These are phyloP conservation scores for Anseranas semipalmata DNA, from an alignment of 2,113 vertebrate species.

Conservation along the genomic window DNA sequence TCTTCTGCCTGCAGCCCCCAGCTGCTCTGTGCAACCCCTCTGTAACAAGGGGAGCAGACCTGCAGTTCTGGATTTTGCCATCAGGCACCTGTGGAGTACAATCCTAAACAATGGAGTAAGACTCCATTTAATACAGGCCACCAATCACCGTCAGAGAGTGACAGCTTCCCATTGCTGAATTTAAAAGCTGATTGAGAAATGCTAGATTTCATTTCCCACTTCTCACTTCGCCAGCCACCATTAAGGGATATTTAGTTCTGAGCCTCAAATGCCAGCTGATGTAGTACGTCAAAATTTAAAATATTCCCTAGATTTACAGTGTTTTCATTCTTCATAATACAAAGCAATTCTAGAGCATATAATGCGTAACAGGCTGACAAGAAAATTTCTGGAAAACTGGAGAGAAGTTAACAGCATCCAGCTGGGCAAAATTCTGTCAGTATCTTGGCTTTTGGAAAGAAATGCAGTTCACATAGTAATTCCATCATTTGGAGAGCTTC, in stretches of 20 bases:
- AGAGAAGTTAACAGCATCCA: constrained; percentile 11
- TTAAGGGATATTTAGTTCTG: neutral
- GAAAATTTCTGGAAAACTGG: constrained; percentile 26
- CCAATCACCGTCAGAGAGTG: neutral
- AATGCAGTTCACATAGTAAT: constrained; percentile 6
- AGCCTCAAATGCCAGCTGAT: neutral
- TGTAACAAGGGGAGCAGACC: neutral
- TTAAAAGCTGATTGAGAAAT: constrained; percentile 1
- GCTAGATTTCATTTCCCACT: neutral
- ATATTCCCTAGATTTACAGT: neutral
- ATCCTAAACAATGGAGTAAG: neutral
- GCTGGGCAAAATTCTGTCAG: constrained; percentile 27
- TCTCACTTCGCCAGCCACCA: neutral
- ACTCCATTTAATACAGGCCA: neutral
- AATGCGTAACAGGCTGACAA: neutral
- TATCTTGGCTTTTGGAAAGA: neutral
- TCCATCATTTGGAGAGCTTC: constrained; percentile 40
- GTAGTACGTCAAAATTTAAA: neutral
- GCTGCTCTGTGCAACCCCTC: neutral
- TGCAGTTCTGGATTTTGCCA: neutral
- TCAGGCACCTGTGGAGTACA: neutral
- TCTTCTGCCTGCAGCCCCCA: too few relatives aligned
- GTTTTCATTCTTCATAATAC: neutral
- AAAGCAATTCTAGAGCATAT: neutral
- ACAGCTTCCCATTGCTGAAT: neutral